Conservation (phyloP, 2,113 vertebrate genomes). For the Burhinus bistriatus region DNA sequence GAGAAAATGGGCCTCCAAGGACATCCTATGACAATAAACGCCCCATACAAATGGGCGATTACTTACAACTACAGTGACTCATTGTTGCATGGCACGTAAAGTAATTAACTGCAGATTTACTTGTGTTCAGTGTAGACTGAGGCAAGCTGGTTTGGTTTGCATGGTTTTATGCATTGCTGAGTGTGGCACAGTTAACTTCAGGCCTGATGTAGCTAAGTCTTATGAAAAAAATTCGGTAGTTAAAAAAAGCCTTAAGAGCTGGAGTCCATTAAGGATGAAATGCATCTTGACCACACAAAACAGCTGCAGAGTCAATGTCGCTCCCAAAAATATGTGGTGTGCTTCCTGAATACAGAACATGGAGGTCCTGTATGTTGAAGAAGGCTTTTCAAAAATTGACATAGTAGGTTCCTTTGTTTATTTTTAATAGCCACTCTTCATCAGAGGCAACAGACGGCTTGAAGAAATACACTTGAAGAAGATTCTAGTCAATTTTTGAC, state of each 20-base stretch:
- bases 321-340: neutral
- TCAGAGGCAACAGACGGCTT: constrained; percentile 14
- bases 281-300: constrained; percentile 13
- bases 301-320: neutral
- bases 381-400: neutral
- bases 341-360: constrained; percentile 28
- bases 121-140: neutral
- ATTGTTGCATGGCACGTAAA: neutral
- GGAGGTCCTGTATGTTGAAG: neutral
- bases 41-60: neutral
- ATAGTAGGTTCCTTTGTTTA: neutral
- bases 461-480: neutral
- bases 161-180: neutral
- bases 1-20: neutral
- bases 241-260: neutral
- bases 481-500: neutral
- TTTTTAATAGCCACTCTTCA: neutral
- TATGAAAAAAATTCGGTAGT: neutral
- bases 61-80: neutral
- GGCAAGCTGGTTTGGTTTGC: constrained; percentile 25
- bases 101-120: constrained; percentile 32
- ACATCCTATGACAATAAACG: neutral
- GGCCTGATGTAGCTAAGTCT: neutral
- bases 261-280: constrained; percentile 33
- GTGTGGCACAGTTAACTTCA: neutral